These are phyloP conservation scores for Podotricha telesiphe DNA, from an alignment of 2,888 invertebrate species.

Conservation along the genomic window DNA sequence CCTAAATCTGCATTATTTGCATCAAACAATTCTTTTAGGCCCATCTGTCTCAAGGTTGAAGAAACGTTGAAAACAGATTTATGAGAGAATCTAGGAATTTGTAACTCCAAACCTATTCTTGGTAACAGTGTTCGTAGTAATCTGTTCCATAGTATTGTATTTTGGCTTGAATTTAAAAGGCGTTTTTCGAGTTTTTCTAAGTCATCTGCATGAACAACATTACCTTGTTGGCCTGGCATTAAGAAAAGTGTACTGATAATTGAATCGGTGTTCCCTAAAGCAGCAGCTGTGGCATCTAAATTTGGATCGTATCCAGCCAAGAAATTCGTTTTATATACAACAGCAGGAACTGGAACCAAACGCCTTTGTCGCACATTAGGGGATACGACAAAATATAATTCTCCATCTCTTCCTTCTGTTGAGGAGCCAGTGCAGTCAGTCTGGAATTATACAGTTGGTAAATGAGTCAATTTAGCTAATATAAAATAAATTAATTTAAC, in stretches of 20 bases:
- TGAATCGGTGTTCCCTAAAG: constrained; percentile 88
- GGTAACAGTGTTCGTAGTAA: constrained; percentile 89
- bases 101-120: constrained; percentile 90
- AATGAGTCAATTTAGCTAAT: not conserved
- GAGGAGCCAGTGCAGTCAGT: constrained; percentile 91
- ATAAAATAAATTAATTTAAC: not conserved
- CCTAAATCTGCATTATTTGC: constrained; percentile 90
- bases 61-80: constrained; percentile 92
- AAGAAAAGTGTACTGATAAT: constrained; percentile 91
- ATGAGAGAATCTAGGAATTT: constrained; percentile 92
- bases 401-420: constrained; percentile 90
- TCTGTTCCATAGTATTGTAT: constrained; percentile 88
- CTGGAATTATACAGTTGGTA: constrained; percentile 72
- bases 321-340: constrained; percentile 89
- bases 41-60: constrained; percentile 90
- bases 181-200: constrained; percentile 89
- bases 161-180: constrained; percentile 86
- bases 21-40: constrained; percentile 90
- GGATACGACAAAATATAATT: constrained; percentile 93
- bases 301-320: constrained; percentile 93
- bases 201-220: constrained; percentile 90
- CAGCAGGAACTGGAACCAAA: constrained; percentile 92
- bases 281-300: constrained; percentile 92
- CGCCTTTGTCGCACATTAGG: constrained; percentile 91
- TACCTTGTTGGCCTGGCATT: constrained; percentile 93